Conservation (phyloP, 37 sponge, comb jelly and placozoan genomes). For the Dysidea cf. avara region DNA sequence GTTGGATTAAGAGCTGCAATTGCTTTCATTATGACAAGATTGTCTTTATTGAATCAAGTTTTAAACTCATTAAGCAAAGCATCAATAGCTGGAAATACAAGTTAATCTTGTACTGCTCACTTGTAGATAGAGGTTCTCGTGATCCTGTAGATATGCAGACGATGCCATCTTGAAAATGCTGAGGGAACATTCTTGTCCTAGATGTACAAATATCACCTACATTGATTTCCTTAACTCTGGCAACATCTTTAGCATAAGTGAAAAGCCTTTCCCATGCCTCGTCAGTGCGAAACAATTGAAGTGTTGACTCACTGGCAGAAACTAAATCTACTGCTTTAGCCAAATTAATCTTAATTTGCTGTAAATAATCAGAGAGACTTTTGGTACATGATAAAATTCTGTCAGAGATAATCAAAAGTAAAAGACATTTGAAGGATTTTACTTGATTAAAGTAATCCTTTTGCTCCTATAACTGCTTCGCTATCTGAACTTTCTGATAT, state of each 20-base stretch:
- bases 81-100: too few relatives aligned
- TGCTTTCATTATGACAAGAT: too few relatives aligned
- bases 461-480: not conserved
- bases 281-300: constrained; percentile 26
- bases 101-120: not conserved
- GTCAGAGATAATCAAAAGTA: not conserved
- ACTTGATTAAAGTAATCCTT: not conserved
- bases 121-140: not conserved
- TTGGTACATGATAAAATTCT: constrained; percentile 7
- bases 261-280: constrained; percentile 17
- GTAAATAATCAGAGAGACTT: constrained; percentile 1
- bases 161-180: constrained; percentile 3
- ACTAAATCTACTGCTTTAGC: constrained; percentile 18
- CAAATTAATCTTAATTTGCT: not conserved
- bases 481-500: not conserved
- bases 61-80: too few relatives aligned
- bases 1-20: constrained; percentile 3
- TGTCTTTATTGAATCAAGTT: too few relatives aligned
- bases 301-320: not conserved
- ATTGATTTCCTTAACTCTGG: not conserved
- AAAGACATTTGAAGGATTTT: constrained; percentile 2
- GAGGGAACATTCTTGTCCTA: not conserved
- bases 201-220: not conserved
- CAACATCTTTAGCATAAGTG: constrained; percentile 25
- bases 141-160: constrained; percentile 3